Base-by-base conservation (phyloP, 1,140 invertebrate genomes). In the Drosophila sturtevanti region DNA sequence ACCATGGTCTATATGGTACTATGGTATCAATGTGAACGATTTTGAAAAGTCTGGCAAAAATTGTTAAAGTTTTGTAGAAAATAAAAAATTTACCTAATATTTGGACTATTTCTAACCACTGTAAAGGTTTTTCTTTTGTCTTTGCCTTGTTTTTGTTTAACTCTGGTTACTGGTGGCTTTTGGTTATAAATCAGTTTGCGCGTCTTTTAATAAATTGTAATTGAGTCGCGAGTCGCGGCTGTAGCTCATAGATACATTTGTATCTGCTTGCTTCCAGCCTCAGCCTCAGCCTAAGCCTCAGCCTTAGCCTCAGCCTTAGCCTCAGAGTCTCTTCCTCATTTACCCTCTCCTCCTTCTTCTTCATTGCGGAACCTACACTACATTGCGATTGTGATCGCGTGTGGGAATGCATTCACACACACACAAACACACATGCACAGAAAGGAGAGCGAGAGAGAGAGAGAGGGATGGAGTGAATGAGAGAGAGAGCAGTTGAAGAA, bases 141-240 rank as follows among this genome's bases (percentile, higher is more conserved):
- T 52, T 16, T 22, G 31, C 63, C 71, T 72, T 68, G 63, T 65
- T 56, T 16, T 12, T 16, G n/a, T 9, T 11, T 14, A 34, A 55
- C 51, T 69, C 14, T 51, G 60, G 34, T 51, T 54, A 66, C 51
- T 79, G 34, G 27, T 52, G 62, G 41, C 66, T 56, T 22, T 63
- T 82, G 76, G 77, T 85, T 87, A 87, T 87, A 87, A 87, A 87
- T 87, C 84, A 87, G 85, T 89, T 75, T 87, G 84, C 66, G 82
- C 82, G 75, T 69, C 84, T 87, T 87, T 87, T 89, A 87, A 86
- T 86, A 89, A 87, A 87, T 89, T 87, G 84, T 87, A 87, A 87
- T 87, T 87, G 84, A 87, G 84, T 87, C 84, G 84, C 84, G 84
- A 84, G 73, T 80, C 76, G 77, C 80, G 80, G 68, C 70, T 81